Conservation (phyloP, 2,113 vertebrate species). For the Puffinus mauretanicus region DNA sequence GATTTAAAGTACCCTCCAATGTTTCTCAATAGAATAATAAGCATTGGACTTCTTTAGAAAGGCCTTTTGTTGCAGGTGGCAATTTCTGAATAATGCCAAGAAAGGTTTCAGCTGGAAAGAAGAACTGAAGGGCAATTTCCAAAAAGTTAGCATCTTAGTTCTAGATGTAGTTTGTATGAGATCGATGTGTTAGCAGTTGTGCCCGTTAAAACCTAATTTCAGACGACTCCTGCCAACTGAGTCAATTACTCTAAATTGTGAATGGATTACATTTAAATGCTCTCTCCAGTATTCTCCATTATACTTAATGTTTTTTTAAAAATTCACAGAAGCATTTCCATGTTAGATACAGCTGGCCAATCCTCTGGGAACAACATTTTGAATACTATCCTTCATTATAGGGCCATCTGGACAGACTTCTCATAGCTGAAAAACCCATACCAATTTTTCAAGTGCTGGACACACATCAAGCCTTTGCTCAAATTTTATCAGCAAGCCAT, state of each 20-base stretch:
- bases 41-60: neutral
- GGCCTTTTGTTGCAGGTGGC: neutral
- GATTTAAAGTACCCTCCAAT: neutral
- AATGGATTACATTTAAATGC: conserved; percentile 22
- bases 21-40: neutral
- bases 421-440: neutral
- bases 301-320: neutral
- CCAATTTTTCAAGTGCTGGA: conserved; percentile 24
- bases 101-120: neutral
- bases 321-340: conserved; percentile 16
- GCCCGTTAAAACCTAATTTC: conserved; percentile 3
- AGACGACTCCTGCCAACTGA: neutral
- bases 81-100: neutral
- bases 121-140: neutral
- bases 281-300: conserved; percentile 26
- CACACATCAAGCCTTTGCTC: neutral
- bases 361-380: conserved; percentile 35
- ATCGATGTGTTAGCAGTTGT: neutral
- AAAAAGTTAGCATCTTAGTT: neutral
- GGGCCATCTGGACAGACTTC: conserved; percentile 43
- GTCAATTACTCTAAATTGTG: conserved; percentile 29
- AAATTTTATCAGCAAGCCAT: conserved; percentile 26
- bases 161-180: neutral
- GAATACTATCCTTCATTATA: conserved; percentile 18
- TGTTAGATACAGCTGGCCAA: conserved; percentile 27